Evolutionary conservation across 2,797 vertebrate genomes (phyloP).

Genomic region (Rhinoraja longicauda): DNA sequence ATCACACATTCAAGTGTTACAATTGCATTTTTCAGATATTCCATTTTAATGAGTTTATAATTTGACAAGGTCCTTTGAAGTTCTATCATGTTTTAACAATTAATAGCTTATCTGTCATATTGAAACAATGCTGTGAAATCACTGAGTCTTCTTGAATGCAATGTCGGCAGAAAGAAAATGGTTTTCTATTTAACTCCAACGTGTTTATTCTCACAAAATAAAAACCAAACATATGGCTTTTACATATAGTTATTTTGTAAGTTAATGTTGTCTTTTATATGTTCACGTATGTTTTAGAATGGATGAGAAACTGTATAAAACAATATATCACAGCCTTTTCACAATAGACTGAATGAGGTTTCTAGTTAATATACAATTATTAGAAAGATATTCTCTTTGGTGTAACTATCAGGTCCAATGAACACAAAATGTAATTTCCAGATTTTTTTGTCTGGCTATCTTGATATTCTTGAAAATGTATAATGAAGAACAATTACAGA

Average conservation of each 20-base stretch:
- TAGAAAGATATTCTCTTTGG: slow-evolving; percentile 47
- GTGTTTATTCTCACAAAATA: not conserved
- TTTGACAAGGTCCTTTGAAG: not conserved
- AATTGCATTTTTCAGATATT: not conserved
- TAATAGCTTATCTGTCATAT: not conserved
- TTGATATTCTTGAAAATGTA: slow-evolving; percentile 1
- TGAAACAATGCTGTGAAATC: not conserved
- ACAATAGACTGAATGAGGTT: slow-evolving; percentile 66
- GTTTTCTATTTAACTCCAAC: not conserved
- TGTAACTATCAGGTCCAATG: not conserved
- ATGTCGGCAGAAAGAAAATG: not conserved
- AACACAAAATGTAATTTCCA: slow-evolving; percentile 22
- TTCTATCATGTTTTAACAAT: not conserved
- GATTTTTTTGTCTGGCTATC: not conserved
- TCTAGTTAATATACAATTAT: slow-evolving; percentile 68
- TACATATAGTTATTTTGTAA: slow-evolving; percentile 69
- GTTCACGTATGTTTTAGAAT: slow-evolving; percentile 50
- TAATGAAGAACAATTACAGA: not conserved
- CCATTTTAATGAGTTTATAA: not conserved
- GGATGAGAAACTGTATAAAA: slow-evolving; percentile 55
- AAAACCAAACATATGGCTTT: slow-evolving; percentile 52
- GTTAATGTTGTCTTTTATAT: slow-evolving; percentile 59
- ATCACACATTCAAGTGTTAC: not conserved
- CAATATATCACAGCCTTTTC: slow-evolving; percentile 64
- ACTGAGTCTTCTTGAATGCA: not conserved